Evolutionary conservation across 1,140 invertebrate species (phyloP), one percentile per base, ranked within the genome.

Genomic region (Lepidostoma basale): DNA sequence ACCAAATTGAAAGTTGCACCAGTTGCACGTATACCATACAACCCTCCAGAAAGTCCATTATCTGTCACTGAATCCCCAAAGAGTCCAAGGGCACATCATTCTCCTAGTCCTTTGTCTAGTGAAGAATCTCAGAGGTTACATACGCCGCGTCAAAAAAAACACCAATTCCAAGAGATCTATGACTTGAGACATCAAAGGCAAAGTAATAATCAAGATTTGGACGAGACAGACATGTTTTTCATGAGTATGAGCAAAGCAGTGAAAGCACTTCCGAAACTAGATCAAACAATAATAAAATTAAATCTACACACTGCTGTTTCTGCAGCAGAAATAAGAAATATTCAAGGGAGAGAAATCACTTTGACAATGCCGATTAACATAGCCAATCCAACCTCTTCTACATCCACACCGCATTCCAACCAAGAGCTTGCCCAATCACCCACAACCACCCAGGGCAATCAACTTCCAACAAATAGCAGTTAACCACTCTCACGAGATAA

Each of bases 181-280:
- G 44, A 47, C 20, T 33, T 33, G 30, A 33, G 30, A 47, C 44
- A 14, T 8, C n/a, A 47, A 47, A 47, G 44, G 16, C 44, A 16
- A 47, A 16, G 44, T 47, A 47, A 14, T 16, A 47, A 14, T 5
- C 44, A 47, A 14, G 20, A 47, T 47, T 47, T 47, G 44, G 44
- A 47, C 16, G 44, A 47, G 16, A 47, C 20, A 6, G 44, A 47
- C 20, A 8, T 47, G 16, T 47, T 47, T 47, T 47, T 47, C 20
- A 47, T 47, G 44, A 47, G 44, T 47, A 22, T 47, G 20, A 47
- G 44, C 44, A 47, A 47, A 47, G 44, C 44, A 47, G 44, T 22
- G 20, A 47, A 47, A 16, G 44, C n/a, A 47, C n/a, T 22, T 47
- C 30, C 30, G 12, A 33, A 33, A 33, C 30, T 33, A 33, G 30